phyloP scores from a whole-genome alignment of 2,888 invertebrate species.

The Cotesia congregata region DNA sequence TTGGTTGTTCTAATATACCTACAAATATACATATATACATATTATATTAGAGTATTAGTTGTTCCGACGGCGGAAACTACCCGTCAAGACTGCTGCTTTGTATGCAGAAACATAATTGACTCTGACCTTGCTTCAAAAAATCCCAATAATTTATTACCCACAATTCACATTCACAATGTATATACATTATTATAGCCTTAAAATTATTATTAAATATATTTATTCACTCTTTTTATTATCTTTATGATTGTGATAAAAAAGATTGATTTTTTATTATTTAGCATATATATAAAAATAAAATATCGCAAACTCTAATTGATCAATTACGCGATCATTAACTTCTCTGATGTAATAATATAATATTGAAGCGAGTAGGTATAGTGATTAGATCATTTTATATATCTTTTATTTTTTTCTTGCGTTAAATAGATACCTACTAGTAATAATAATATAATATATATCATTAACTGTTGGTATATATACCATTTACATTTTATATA shows the following conservation, averaged over 20 bases:
- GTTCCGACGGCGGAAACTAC: slow-evolving; percentile 44
- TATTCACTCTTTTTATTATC: no score
- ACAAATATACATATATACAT: background rate
- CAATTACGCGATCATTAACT: slow-evolving; percentile 70
- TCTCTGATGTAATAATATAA: slow-evolving; percentile 63
- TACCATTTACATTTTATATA: no score
- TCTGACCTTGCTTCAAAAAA: slow-evolving; percentile 52
- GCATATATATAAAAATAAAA: slow-evolving; percentile 42
- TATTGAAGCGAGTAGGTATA: slow-evolving; percentile 54
- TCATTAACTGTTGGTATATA: slow-evolving; percentile 26
- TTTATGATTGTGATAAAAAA: no score
- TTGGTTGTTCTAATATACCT: no score
- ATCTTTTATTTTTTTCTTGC: slow-evolving; percentile 26
- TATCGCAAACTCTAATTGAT: slow-evolving; percentile 68
- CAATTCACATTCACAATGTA: slow-evolving; percentile 1
- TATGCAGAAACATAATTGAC: slow-evolving; percentile 50
- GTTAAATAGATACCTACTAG: background rate
- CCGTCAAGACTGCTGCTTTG: slow-evolving; percentile 42
- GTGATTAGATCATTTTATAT: slow-evolving; percentile 61
- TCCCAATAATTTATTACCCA: slow-evolving; percentile 17
- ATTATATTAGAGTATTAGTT: slow-evolving; percentile 10
- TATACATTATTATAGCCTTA: slow-evolving; percentile 1
- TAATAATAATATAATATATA: background rate
- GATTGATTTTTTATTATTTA: no score
- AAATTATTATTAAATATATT: background rate